Evolutionary conservation across 1,140 invertebrate species (phyloP).

Genomic region (Dreissena rostriformis): DNA sequence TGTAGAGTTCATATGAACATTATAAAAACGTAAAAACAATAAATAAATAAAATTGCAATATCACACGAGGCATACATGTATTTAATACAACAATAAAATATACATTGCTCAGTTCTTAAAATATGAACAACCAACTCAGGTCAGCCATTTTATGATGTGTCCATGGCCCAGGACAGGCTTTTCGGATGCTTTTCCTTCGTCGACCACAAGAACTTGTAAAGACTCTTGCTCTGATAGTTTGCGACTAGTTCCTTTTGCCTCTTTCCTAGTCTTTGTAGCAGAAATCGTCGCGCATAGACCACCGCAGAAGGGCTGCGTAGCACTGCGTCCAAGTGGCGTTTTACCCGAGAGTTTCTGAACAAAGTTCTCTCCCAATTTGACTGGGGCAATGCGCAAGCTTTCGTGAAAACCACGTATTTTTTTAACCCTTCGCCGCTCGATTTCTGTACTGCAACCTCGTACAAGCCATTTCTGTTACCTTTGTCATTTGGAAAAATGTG

Average conservation of each 20-base stretch:
- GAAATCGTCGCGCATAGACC: conserved; percentile 21
- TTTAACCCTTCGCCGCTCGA: conserved; percentile 22
- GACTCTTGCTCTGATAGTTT: not conserved
- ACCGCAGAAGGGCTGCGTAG: conserved; percentile 7
- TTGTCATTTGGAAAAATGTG: conserved; percentile 40
- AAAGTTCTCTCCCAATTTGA: conserved; percentile 21
- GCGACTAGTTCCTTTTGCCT: conserved; percentile 2
- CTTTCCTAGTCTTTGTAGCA: conserved; percentile 12
- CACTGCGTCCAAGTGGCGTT: conserved; percentile 1
- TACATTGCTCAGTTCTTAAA: no score
- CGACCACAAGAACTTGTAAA: conserved; percentile 24
- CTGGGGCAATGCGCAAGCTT: conserved; percentile 5
- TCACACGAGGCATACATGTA: no score
- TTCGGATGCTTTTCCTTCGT: not conserved
- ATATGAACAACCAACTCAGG: no score
- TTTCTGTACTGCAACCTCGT: conserved; percentile 60
- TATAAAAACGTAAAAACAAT: no score
- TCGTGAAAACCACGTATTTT: conserved; percentile 52
- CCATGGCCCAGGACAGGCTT: conserved; percentile 18
- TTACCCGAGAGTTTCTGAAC: not conserved
- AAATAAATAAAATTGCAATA: no score
- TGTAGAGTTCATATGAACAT: no score
- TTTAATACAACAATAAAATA: no score
- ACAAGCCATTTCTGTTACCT: conserved; percentile 31
- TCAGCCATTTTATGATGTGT: no score